A percentile compares a stretch with the other conserved stretches of the same genome.
Conservation (phyloP, 2,797 vertebrate genomes). For the Podarcis siculus region DNA sequence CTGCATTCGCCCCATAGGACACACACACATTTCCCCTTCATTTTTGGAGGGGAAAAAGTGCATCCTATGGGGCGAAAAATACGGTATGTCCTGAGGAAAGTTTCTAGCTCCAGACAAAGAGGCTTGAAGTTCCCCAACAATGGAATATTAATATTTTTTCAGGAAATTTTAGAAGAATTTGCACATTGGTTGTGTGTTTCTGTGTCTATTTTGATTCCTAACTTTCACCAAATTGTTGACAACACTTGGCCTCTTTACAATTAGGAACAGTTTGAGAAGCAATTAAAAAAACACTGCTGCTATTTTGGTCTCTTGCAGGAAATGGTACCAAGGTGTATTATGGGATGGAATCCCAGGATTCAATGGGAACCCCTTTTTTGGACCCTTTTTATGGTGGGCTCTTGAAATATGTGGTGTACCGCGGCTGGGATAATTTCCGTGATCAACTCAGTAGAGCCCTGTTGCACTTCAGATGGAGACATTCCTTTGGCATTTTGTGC, state of each 20-base stretch:
- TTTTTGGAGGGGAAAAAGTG: too few species aligned
- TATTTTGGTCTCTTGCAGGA: not conserved
- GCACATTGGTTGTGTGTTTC: too few species aligned
- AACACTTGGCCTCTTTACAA: not conserved
- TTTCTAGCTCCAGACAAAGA: too few species aligned
- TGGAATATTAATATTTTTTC: too few species aligned
- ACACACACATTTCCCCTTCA: too few species aligned
- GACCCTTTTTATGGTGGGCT: not conserved
- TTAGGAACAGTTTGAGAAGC: too few species aligned
- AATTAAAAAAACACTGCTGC: not conserved
- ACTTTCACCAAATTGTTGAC: not conserved
- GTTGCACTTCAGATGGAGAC: slow-evolving; percentile 14
- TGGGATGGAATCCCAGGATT: not conserved
- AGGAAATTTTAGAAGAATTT: too few species aligned
- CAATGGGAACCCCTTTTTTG: not conserved
- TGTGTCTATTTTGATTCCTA: not conserved
- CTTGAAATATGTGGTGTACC: not conserved
- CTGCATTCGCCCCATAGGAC: too few species aligned
- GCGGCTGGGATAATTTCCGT: not conserved
- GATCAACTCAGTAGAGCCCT: not conserved
- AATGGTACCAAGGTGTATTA: not conserved
- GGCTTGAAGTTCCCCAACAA: too few species aligned
- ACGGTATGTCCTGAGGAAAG: too few species aligned
- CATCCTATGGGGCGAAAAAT: too few species aligned
- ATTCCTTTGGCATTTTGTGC: slow-evolving; percentile 16